Conservation (phyloP, 2,888 invertebrate species). For the Lasiommata megera region DNA sequence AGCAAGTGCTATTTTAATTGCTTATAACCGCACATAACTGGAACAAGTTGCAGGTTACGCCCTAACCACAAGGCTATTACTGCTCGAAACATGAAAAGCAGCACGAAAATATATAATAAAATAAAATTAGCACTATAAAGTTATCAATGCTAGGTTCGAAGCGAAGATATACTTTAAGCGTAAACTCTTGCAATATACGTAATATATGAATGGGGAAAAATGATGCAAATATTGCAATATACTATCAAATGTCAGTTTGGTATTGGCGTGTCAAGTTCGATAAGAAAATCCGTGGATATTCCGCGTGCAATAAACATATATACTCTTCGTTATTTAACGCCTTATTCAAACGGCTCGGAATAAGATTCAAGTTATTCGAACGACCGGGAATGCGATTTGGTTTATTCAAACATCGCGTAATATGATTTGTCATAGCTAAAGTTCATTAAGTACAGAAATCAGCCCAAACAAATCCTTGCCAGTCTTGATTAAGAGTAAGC, state of each 20-base stretch:
- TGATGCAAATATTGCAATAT: background rate
- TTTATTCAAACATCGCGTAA: constrained; percentile 19
- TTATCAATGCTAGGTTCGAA: too few relatives aligned
- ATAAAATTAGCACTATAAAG: too few relatives aligned
- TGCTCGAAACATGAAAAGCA: too few relatives aligned
- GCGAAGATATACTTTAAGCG: too few relatives aligned
- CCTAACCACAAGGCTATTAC: too few relatives aligned
- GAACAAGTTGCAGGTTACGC: too few relatives aligned
- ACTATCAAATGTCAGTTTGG: background rate
- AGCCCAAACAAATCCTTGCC: constrained; percentile 28
- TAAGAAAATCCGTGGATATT: constrained; percentile 1
- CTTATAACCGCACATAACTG: too few relatives aligned
- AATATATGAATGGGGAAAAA: background rate
- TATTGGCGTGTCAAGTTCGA: constrained; percentile 3
- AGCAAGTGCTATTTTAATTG: too few relatives aligned
- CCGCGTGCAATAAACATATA: background rate
- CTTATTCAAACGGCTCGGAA: constrained; percentile 13
- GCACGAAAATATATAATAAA: too few relatives aligned
- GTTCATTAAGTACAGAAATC: constrained; percentile 31
- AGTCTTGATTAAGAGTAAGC: constrained; percentile 25
- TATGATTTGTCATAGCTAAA: constrained; percentile 19
- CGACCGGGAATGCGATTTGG: constrained; percentile 10
- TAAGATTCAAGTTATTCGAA: constrained; percentile 15
- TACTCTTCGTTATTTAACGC: constrained; percentile 3
- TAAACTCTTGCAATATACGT: background rate